Percentiles rank a stretch among this genome's conserved stretches.
phyloP scores from a whole-genome alignment of 2,113 vertebrate genomes.

The Empidonax alnorum region DNA sequence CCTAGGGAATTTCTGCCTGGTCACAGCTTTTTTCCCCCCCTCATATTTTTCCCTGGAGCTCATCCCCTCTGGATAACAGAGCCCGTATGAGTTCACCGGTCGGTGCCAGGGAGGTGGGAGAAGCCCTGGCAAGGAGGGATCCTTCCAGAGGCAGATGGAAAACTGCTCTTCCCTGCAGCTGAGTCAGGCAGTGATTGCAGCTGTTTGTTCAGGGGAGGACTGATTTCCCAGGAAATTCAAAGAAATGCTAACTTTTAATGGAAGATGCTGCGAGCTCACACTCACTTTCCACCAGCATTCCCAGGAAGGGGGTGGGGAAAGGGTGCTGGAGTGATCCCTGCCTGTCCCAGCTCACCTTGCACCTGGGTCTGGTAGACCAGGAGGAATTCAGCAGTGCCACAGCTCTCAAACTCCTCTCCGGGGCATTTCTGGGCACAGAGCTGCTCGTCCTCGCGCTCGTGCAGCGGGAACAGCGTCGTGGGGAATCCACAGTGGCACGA shows the following conservation, averaged over 20 bases:
- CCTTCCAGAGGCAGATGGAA: background rate
- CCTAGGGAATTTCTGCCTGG: accelerated
- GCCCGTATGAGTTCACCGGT: background rate
- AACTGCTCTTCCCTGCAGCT: background rate
- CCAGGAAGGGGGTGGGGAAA: accelerated
- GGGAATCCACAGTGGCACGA: slow-evolving; percentile 91
- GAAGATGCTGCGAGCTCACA: background rate
- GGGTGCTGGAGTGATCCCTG: accelerated
- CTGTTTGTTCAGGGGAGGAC: background rate
- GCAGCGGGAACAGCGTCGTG: slow-evolving; percentile 89
- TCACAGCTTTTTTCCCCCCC: background rate
- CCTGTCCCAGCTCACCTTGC: slow-evolving; percentile 82
- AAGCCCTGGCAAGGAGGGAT: background rate
- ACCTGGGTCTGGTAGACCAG: slow-evolving; percentile 97
- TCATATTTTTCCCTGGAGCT: background rate
- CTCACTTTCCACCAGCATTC: background rate
- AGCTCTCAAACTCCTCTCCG: slow-evolving; percentile 92
- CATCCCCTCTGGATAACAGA: background rate
- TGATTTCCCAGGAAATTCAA: background rate
- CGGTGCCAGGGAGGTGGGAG: background rate
- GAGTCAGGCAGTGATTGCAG: background rate
- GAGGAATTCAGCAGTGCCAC: slow-evolving; percentile 87
- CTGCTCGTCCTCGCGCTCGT: slow-evolving; percentile 89
- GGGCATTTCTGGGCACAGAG: slow-evolving; percentile 88
- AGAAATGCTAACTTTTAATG: background rate